Evolutionary conservation across 2,797 vertebrate species (phyloP).

Genomic region (Petrocephalus schoutedeni): DNA sequence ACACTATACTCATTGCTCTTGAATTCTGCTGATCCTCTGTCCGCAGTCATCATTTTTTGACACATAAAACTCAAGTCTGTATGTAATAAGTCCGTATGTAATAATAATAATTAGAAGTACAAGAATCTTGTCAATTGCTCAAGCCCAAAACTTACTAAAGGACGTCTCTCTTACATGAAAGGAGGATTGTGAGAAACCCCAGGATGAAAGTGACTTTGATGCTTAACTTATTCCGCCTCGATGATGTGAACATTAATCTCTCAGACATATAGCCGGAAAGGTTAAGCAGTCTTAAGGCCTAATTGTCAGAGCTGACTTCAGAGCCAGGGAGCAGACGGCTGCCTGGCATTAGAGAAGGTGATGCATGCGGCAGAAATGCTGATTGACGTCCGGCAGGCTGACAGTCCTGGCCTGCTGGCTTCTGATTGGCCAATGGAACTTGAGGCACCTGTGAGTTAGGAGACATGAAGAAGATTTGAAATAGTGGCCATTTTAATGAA

Average conservation of each 20-base stretch:
- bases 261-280: slow-evolving; percentile 17
- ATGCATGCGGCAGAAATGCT: slow-evolving; percentile 3
- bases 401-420: background rate
- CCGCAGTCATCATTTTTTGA: too few relatives aligned
- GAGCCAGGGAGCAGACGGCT: slow-evolving; percentile 5
- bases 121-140: background rate
- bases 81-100: too few relatives aligned
- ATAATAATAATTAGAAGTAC: background rate
- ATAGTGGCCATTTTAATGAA: background rate
- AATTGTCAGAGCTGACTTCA: slow-evolving; percentile 12
- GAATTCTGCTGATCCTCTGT: too few relatives aligned
- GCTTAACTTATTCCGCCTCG: background rate
- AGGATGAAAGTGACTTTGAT: slow-evolving; percentile 12
- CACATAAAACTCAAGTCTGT: too few relatives aligned
- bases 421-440: background rate
- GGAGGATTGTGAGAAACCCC: background rate
- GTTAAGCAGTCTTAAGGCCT: slow-evolving; percentile 21
- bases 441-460: background rate
- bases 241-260: slow-evolving; percentile 16
- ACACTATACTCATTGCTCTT: too few relatives aligned
- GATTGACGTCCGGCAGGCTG: slow-evolving; percentile 2
- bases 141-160: background rate
- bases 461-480: background rate
- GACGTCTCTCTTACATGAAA: background rate
- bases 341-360: slow-evolving; percentile 17